Percentiles rank a stretch among this genome's conserved stretches.
phyloP scores from a whole-genome alignment of 2,113 vertebrate species.

The Atherinomorus stipes region DNA sequence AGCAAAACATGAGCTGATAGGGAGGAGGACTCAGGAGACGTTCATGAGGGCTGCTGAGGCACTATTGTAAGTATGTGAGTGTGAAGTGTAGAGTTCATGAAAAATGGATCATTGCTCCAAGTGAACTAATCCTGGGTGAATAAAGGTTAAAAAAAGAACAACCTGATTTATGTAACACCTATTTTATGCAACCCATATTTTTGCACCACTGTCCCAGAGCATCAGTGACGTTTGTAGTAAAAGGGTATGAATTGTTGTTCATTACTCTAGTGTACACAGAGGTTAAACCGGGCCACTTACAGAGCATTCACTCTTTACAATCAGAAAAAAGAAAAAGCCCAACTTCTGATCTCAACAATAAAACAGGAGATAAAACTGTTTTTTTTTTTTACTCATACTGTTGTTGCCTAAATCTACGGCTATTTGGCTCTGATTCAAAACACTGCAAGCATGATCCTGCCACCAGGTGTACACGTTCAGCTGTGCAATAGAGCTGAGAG shows the following conservation, averaged over 20 bases:
- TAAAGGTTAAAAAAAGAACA: slow-evolving; percentile 29
- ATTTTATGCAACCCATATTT: slow-evolving; percentile 4
- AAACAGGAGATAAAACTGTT: too few species aligned
- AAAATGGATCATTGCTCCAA: slow-evolving; percentile 27
- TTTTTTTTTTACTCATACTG: too few species aligned
- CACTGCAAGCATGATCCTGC: too few species aligned
- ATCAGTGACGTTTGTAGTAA: not conserved
- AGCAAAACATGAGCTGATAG: not conserved
- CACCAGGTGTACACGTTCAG: too few species aligned
- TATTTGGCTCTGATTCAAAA: too few species aligned
- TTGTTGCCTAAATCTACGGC: too few species aligned
- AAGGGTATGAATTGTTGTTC: not conserved
- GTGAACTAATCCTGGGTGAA: slow-evolving; percentile 22
- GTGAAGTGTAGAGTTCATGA: slow-evolving; percentile 19
- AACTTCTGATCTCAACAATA: too few species aligned
- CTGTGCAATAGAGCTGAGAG: not conserved
- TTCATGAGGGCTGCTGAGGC: slow-evolving; percentile 13
- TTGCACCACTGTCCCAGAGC: slow-evolving; percentile 2
- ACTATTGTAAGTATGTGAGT: not conserved
- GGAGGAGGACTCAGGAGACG: slow-evolving; percentile 5
- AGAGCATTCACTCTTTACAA: too few species aligned
- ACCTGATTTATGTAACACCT: slow-evolving; percentile 19
- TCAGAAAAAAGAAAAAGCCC: too few species aligned
- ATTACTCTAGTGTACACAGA: not conserved
- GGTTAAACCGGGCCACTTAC: not conserved